These are phyloP conservation scores for Merops nubicus DNA, from an alignment of 2,113 vertebrate genomes.

Conservation along the genomic window DNA sequence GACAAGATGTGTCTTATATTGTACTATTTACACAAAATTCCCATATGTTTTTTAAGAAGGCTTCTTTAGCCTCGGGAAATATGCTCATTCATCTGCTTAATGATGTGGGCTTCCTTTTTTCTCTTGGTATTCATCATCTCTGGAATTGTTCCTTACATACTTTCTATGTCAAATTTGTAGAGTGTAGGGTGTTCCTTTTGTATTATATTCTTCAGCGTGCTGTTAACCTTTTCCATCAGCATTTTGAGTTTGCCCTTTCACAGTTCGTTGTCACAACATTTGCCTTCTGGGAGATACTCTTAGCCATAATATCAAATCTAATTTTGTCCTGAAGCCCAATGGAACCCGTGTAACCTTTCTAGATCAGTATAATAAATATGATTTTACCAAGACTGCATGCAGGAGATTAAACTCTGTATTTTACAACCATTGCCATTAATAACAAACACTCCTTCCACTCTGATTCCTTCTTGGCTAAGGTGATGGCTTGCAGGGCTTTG, in stretches of 20 bases:
- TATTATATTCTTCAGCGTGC: conserved; percentile 7
- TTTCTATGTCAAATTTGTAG: neutral
- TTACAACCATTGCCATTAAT: neutral
- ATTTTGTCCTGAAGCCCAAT: conserved; percentile 34
- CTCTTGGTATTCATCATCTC: neutral
- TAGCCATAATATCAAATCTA: conserved; percentile 22
- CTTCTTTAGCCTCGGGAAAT: conserved; percentile 8
- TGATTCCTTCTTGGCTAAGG: neutral
- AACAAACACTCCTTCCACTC: neutral
- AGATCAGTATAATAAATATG: neutral
- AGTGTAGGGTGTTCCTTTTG: neutral
- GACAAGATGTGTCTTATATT: conserved; percentile 33
- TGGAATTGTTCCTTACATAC: neutral
- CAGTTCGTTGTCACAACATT: conserved; percentile 50
- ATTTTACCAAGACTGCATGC: neutral
- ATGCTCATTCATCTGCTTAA: conserved; percentile 11
- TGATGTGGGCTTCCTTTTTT: neutral
- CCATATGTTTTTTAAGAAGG: conserved; percentile 10
- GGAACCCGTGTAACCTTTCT: conserved; percentile 54
- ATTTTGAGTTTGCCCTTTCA: conserved; percentile 52
- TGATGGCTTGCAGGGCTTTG: neutral
- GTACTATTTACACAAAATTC: neutral
- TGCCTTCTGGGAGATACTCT: conserved; percentile 27
- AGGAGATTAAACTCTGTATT: neutral
- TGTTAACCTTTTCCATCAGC: conserved; percentile 57